phyloP scores from a whole-genome alignment of 1,140 invertebrate species.

The Calephelis nemesis region DNA sequence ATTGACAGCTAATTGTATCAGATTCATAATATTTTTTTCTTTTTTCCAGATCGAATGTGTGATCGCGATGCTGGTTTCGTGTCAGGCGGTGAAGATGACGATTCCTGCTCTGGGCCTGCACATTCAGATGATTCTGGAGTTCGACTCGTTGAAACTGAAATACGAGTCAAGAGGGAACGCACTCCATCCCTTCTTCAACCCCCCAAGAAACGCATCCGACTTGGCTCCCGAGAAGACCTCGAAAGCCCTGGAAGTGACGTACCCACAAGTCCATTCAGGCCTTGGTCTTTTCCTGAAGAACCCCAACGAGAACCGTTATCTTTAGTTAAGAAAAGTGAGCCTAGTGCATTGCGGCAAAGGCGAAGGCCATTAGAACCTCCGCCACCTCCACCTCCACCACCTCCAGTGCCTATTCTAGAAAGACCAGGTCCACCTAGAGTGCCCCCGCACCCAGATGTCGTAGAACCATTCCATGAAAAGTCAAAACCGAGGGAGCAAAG shows the following conservation, averaged over 20 bases:
- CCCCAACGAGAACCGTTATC: slow-evolving; percentile 57
- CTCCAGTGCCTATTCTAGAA: slow-evolving; percentile 45
- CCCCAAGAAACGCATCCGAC: slow-evolving; percentile 84
- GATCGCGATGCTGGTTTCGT: slow-evolving; percentile 86
- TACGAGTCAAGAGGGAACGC: slow-evolving; percentile 85
- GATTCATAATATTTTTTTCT: slow-evolving; percentile 14
- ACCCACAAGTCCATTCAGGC: slow-evolving; percentile 60
- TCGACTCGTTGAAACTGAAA: slow-evolving; percentile 82
- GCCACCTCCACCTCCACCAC: slow-evolving; percentile 42
- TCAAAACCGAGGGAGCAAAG: slow-evolving; percentile 83
- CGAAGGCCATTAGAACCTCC: slow-evolving; percentile 53
- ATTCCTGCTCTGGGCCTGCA: slow-evolving; percentile 83
- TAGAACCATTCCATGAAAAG: slow-evolving; percentile 51
- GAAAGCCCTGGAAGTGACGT: slow-evolving; percentile 54
- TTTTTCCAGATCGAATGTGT: slow-evolving; percentile 74
- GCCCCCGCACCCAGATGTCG: slow-evolving; percentile 77
- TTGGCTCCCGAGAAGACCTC: slow-evolving; percentile 68
- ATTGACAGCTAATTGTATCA: no score
- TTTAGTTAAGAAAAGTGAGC: slow-evolving; percentile 60
- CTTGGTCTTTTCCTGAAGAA: slow-evolving; percentile 76
- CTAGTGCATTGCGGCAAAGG: slow-evolving; percentile 59
- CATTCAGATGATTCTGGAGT: slow-evolving; percentile 87
- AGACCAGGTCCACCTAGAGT: slow-evolving; percentile 73
- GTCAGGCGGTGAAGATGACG: slow-evolving; percentile 84
- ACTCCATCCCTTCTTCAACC: slow-evolving; percentile 85